Base-by-base conservation (phyloP, 2,888 invertebrate genomes). In the Cheilosia vernalis region DNA sequence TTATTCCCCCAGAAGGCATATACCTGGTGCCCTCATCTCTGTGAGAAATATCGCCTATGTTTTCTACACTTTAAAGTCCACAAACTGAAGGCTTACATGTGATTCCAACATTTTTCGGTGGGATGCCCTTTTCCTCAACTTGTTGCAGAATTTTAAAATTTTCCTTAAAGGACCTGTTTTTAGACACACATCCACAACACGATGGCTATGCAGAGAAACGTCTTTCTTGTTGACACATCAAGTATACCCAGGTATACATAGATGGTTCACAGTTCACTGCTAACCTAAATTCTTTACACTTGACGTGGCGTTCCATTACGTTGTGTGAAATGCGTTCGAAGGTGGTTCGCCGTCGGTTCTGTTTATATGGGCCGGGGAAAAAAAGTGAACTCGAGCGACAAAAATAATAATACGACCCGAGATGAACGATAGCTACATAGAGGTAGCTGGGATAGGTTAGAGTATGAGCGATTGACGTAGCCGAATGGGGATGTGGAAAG, bases 231-330 rank as follows among this genome's bases (percentile, higher is more conserved):
- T 49, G 21, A 9, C 47, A 49, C 40, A 49, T 40, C 37, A n/a
- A 66, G 21, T 77, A 44, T 17, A 40, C 37, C 21, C 3, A 24
- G 24, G 24, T 27, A 6, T 76, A 47, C 30, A 19, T 72, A 27
- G 37, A 66, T 63, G 63, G 58, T 76, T 84, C 60, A 76, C 70
- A 66, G 74, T 80, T 76, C 84, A 70, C 60, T 84, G 74, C 66
- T 84, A 84, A 84, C 84, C 84, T 76, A 61, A 69, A 84, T 79
- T 74, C 60, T 24, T 69, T 61, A 63, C 73, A 80, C 74, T 60
- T 74, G 79, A 63, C 72, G 37, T 66, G 17, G 61, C 63, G 67
- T 70, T 72, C 78, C 64, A 70, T 72, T 72, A 72, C 58, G 53
- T 49, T 70, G 58, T 76, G 53, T 37, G 40, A 56, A 63, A 76